Conservation (phyloP, 92 coral and sea anemone genomes). For the Pocillopora grandis region DNA sequence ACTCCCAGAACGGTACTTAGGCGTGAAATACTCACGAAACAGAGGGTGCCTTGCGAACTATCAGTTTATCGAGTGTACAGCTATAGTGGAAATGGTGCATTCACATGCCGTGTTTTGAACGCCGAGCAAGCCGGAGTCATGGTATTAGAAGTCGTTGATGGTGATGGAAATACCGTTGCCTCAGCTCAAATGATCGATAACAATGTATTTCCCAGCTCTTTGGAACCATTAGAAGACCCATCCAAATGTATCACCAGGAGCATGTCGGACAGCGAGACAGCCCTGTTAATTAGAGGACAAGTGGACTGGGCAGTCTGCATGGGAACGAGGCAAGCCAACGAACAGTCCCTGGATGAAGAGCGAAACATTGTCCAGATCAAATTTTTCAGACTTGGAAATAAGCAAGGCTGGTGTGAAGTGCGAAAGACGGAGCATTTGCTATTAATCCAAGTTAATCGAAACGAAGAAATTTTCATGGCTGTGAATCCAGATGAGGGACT, state of each 20-base stretch:
- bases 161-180: constrained; percentile 60
- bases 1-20: constrained; percentile 43
- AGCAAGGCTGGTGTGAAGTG: constrained; percentile 33
- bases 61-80: constrained; percentile 45
- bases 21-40: constrained; percentile 35
- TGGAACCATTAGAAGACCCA: constrained; percentile 29
- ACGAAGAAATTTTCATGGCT: constrained; percentile 32
- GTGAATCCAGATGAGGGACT: constrained; percentile 44
- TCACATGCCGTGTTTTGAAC: constrained; percentile 60
- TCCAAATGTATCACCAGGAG: constrained; percentile 41
- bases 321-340: constrained; percentile 45
- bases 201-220: constrained; percentile 53
- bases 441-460: constrained; percentile 20
- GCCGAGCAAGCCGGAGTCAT: constrained; percentile 61
- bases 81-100: constrained; percentile 38
- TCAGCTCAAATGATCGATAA: constrained; percentile 66
- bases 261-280: constrained; percentile 59
- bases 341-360: constrained; percentile 23
- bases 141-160: constrained; percentile 60
- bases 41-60: constrained; percentile 46
- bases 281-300: constrained; percentile 61
- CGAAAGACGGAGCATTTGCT: constrained; percentile 28
- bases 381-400: constrained; percentile 34
- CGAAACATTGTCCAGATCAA: constrained; percentile 27
- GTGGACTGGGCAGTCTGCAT: constrained; percentile 75